Base-by-base conservation (phyloP, 1,140 invertebrate genomes). In the Sinonovacula constricta region DNA sequence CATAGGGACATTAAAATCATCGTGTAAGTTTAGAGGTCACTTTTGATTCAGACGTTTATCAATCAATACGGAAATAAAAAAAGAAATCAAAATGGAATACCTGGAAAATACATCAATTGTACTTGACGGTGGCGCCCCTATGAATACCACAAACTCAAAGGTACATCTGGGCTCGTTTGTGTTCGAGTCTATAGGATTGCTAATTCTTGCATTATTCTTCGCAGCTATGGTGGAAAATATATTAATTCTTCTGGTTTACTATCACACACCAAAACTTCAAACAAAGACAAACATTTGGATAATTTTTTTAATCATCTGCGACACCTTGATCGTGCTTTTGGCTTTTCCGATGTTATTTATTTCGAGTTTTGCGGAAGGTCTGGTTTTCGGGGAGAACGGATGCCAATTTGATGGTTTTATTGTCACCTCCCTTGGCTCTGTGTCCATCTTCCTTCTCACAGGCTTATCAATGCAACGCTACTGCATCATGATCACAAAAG, bases 401-500 rank as follows among this genome's bases (percentile, higher is more conserved):
- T 70, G 68, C 59, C 34, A 70, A 26, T 70, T 30, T 26, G 68
- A 70, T 54, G 68, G 68, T 3, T 70, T 70, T 39, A n/a, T 70
- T 2, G 68, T 70, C 1, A 70, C 68, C 7, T 1, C 36, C 3
- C 24, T 70, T 5, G 68, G 68, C 28, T 24, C 53, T 10, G 49
- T 30, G 18, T 39, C 53, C 15, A 65, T 65, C 3, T 65, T 36
- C 28, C 26, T 65, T 18, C n/a, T 65, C 2, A 65, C 62, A 2
- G 62, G 62, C 3, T 39, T 65, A 15, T 65, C 62, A 36, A 12
- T 65, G 28, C 62, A 65, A 36, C 3, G 68, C 14, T 70, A 59
- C 22, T 22, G 24, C 18, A 70, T 70, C 10, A 70, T 70, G 51
- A 15, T 59, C n/a, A 22, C 3, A 59, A 30, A n/a, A 10, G 30